These are phyloP conservation scores for Nipponia nippon DNA, from an alignment of 2,113 vertebrate genomes.

Conservation along the genomic window DNA sequence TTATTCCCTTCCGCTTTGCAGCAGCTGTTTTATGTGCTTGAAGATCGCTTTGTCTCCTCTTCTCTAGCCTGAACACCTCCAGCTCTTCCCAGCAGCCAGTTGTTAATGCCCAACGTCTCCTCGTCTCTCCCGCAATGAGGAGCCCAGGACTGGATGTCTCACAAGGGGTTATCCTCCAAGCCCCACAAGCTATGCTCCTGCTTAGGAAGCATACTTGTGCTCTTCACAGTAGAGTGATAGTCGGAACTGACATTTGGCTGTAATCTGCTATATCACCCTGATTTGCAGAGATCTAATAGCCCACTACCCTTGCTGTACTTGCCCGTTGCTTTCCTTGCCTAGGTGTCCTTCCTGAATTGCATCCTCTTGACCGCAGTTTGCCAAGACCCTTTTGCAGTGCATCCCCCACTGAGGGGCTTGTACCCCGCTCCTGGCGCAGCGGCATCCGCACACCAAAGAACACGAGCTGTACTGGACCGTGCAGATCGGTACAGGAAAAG, in stretches of 20 bases:
- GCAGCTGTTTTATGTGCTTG: background rate
- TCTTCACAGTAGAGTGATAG: background rate
- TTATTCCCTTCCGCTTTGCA: background rate
- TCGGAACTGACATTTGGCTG: background rate
- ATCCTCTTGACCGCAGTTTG: background rate
- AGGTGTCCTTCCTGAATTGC: background rate
- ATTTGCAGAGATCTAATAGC: background rate
- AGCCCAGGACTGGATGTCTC: background rate
- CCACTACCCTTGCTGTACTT: background rate
- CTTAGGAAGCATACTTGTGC: background rate
- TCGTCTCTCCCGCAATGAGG: background rate
- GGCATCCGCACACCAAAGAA: background rate
- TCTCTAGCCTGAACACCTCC: background rate
- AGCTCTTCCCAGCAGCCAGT: background rate
- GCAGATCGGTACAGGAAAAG: background rate
- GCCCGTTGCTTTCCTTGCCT: background rate
- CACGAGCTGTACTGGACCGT: background rate
- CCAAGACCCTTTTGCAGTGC: background rate
- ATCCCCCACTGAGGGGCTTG: accelerated
- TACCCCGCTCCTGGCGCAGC: background rate
- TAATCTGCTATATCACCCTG: background rate
- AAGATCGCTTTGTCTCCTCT: background rate
- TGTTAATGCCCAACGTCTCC: background rate
- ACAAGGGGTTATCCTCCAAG: background rate
- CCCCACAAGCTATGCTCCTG: background rate